phyloP scores from a whole-genome alignment of 2,888 invertebrate species.

The Smittia sp. region DNA sequence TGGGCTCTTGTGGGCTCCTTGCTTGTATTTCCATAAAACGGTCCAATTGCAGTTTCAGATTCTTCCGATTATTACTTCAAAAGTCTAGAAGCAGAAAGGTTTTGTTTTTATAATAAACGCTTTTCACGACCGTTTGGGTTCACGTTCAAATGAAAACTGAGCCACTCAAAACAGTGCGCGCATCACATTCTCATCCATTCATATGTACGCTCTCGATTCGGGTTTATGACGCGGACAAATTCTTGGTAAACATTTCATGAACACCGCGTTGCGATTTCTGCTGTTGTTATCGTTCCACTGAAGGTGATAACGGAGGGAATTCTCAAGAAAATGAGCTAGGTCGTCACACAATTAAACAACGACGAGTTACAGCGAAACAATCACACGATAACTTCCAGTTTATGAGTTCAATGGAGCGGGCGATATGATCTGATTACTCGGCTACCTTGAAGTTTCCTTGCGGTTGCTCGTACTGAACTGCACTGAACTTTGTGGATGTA shows the following conservation, averaged over 20 bases:
- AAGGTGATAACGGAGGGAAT: too few species aligned
- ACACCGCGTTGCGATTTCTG: background rate
- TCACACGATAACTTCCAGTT: too few species aligned
- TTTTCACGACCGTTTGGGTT: background rate
- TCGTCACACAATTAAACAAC: too few species aligned
- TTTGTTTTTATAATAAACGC: background rate
- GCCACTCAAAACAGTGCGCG: background rate
- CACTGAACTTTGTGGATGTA: too few species aligned
- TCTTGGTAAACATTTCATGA: background rate
- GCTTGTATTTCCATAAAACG: constrained; percentile 30
- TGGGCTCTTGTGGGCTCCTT: background rate
- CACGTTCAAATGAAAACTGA: background rate
- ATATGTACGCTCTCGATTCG: background rate
- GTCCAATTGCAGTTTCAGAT: background rate
- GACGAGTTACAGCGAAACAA: too few species aligned
- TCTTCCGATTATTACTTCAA: background rate
- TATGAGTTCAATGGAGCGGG: too few species aligned
- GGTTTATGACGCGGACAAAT: background rate
- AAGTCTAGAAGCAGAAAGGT: background rate
- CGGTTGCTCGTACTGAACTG: too few species aligned
- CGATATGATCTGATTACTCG: too few species aligned
- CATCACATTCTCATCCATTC: background rate
- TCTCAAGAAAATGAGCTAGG: too few species aligned
- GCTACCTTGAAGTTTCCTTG: too few species aligned
- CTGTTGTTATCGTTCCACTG: background rate